A percentile compares a stretch with the other conserved stretches of the same genome.
These are phyloP conservation scores for Epistrophella euchroma DNA, from an alignment of 2,888 invertebrate species.

Conservation along the genomic window DNA sequence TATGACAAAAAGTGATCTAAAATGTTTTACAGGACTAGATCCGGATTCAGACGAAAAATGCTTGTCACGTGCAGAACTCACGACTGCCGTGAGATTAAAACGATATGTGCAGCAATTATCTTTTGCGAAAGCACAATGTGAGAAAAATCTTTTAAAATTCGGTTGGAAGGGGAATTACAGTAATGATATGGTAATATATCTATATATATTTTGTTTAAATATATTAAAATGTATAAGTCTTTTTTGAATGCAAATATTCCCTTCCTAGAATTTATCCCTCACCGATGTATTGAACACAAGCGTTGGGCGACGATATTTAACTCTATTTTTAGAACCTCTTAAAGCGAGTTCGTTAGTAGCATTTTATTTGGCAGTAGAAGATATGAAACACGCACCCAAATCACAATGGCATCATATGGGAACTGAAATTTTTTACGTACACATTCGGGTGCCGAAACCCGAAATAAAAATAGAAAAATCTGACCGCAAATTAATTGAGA, in stretches of 20 bases:
- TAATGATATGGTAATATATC: slow-evolving; percentile 79
- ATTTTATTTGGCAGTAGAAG: slow-evolving; percentile 94
- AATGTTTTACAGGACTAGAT: slow-evolving; percentile 78
- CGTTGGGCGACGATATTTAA: slow-evolving; percentile 91
- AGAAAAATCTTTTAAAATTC: slow-evolving; percentile 89
- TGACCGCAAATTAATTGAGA: slow-evolving; percentile 93
- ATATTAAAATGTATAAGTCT: neutral
- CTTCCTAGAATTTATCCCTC: slow-evolving; percentile 88
- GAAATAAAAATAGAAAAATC: slow-evolving; percentile 92
- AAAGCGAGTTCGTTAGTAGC: slow-evolving; percentile 93
- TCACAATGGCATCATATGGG: slow-evolving; percentile 93
- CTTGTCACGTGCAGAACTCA: slow-evolving; percentile 90
- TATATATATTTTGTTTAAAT: neutral
- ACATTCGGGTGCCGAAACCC: slow-evolving; percentile 91
- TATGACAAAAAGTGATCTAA: neutral
- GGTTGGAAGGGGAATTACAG: slow-evolving; percentile 91
- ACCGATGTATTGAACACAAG: slow-evolving; percentile 91
- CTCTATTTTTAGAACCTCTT: slow-evolving; percentile 92
- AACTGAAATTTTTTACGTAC: slow-evolving; percentile 96
- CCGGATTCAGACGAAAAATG: slow-evolving; percentile 84
- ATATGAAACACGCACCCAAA: slow-evolving; percentile 90
- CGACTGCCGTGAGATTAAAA: slow-evolving; percentile 92
- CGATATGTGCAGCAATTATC: slow-evolving; percentile 93
- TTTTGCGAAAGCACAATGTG: slow-evolving; percentile 92
- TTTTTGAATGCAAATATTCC: slow-evolving; percentile 41